phyloP scores from a whole-genome alignment of 2,888 invertebrate genomes.

The Drosophila barbarae region DNA sequence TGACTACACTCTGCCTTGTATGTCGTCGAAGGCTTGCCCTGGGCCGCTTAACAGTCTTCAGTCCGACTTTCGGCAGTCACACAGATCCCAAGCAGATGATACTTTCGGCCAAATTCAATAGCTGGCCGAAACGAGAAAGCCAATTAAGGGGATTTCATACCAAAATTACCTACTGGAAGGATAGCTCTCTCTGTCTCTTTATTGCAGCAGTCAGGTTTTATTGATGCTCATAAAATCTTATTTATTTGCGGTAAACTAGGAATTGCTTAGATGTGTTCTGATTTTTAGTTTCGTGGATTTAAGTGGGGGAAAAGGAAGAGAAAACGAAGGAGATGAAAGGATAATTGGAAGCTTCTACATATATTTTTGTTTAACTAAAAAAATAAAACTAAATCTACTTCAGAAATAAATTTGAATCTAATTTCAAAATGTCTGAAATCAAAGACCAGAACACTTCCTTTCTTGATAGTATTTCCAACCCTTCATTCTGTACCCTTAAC shows the following conservation, averaged over 20 bases:
- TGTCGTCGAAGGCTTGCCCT: slow-evolving; percentile 31
- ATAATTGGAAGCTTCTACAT: accelerated
- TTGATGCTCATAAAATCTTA: slow-evolving; percentile 19
- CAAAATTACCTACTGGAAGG: slow-evolving; percentile 9
- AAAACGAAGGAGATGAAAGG: no score
- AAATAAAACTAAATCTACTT: neutral
- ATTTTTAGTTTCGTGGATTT: neutral
- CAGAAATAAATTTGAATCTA: no score
- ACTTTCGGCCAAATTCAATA: slow-evolving; percentile 19
- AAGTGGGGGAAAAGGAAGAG: neutral
- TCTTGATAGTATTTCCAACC: neutral
- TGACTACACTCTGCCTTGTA: slow-evolving; percentile 56
- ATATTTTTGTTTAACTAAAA: neutral
- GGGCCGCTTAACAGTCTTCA: slow-evolving; percentile 8
- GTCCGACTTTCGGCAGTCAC: slow-evolving; percentile 3
- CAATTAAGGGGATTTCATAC: slow-evolving; percentile 29
- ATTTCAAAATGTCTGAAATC: neutral
- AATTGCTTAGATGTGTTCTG: slow-evolving; percentile 7
- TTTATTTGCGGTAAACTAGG: slow-evolving; percentile 13
- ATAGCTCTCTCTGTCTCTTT: slow-evolving; percentile 11
- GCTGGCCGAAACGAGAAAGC: slow-evolving; percentile 20
- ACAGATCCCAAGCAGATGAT: slow-evolving; percentile 20
- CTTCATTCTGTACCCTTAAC: neutral
- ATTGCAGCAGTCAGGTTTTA: slow-evolving; percentile 21
- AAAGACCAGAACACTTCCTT: neutral